Base-by-base conservation (phyloP, 2,888 invertebrate species). In the Napeogenes sylphis region DNA sequence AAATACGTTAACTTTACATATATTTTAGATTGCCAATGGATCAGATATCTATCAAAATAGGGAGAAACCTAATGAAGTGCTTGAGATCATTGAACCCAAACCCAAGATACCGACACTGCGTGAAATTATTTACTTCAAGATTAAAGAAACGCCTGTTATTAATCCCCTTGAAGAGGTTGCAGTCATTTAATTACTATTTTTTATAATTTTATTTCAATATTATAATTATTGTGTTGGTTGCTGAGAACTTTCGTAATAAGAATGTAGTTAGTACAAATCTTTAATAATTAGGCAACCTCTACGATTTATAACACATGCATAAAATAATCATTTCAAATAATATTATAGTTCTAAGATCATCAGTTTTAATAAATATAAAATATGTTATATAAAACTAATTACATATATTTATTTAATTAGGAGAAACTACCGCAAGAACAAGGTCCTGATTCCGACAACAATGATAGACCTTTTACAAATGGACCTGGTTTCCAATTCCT, bases 401-500 rank as follows among this genome's bases (percentile, higher is more conserved):
- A 21, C 21, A 4, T 46, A 46, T n/a, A 46, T 47, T 47, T 14
- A 14, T 8, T 6, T 14, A 14, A 5, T 47, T n/a, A 42, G 55
- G 33, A 30, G 45, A 55, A 58, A 1, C 8, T 5, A 6, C 13
- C 10, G 12, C 10, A 53, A 46, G 55, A 64, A 14, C 33, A 4
- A 12, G 42, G 38, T 13, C 54, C 55, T 13, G 58, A 62, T 57
- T 58, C 62, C n/a, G 66, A 63, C 4, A 55, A 61, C 21, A 21
- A 21, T 21, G 12, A 47, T 5, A 63, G 69, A 33, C 56, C 64
- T 0, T 69, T 69, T 45, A 69, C 68, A 8, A 69, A 69, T 30
- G 55, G 69, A 4, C 69, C 65, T 13, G 69, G 69, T 4, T 63
- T 51, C 30, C 69, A 69, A 46, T 69, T 63, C 55, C 8, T 53